Percentiles rank a stretch among this genome's conserved stretches.
Evolutionary conservation across 1,140 invertebrate genomes (phyloP).

Genomic region (Cydia strobilella): DNA sequence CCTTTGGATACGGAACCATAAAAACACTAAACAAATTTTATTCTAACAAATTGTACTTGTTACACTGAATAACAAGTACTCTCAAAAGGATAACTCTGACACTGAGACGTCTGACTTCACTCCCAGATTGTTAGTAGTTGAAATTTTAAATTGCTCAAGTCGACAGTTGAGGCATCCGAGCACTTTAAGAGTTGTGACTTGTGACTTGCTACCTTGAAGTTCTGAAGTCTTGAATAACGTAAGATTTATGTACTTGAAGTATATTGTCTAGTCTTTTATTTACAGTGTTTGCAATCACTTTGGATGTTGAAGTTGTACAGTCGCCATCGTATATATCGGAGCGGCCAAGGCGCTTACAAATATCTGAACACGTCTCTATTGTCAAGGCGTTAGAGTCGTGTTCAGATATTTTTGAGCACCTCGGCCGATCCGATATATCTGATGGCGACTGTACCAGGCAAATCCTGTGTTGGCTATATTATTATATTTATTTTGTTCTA

Average conservation of each 20-base stretch:
- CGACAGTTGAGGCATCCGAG: slow-evolving; percentile 12
- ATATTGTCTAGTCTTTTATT: background rate
- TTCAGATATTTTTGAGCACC: too few relatives aligned
- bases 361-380: too few relatives aligned
- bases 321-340: too few relatives aligned
- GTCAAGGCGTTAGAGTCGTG: too few relatives aligned
- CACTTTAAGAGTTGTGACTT: background rate
- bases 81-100: background rate
- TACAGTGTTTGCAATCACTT: background rate
- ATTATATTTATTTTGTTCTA: too few relatives aligned
- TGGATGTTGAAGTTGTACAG: too few relatives aligned
- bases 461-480: too few relatives aligned
- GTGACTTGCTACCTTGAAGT: background rate
- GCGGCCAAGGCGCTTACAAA: too few relatives aligned
- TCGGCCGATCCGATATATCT: too few relatives aligned
- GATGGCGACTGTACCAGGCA: too few relatives aligned
- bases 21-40: background rate
- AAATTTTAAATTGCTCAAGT: slow-evolving; percentile 20
- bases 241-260: slow-evolving; percentile 7
- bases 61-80: background rate
- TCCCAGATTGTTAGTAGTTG: slow-evolving; percentile 10
- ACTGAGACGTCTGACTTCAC: background rate
- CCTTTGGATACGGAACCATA: too few relatives aligned
- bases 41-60: background rate
- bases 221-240: slow-evolving; percentile 16